Base-by-base conservation (phyloP, 2,113 vertebrate genomes). In the Taxidea taxus region DNA sequence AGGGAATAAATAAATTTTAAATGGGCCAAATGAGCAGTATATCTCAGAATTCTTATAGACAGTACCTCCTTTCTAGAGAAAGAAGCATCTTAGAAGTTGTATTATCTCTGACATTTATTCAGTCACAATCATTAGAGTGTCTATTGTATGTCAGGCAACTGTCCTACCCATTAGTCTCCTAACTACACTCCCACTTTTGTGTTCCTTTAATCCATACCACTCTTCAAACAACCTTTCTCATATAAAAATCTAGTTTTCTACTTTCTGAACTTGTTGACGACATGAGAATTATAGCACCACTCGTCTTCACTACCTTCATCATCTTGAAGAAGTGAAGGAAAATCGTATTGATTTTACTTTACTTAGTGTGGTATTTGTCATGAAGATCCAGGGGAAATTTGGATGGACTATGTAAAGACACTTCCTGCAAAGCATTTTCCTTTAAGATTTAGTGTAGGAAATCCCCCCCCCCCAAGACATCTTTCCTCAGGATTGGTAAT, bases 401-500 rank as follows among this genome's bases (percentile, higher is more conserved):
- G 31, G 51, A 92, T 80, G 37, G 23, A 66, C 93, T 86, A 4
- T 94, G 2, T 90, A 86, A n/a, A 92, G 49, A 96, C 77, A 88
- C 14, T 95, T 95, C 37, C 18, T 95, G 42, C 7, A 97, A 81
- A 93, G 54, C 9, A 94, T 93, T 20, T 72, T 11, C 31, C 25
- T 90, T 80, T 96, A 87, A 29, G 87, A 44, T 91, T 85, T 96
- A 93, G 11, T 82, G 27, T 70, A 90, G 72, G 81, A 72, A 93
- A 88, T 83, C 68, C 47, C 62, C 51, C 37, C 68, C 47, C 62
- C 51, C 37, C 62, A 86, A 93, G 47, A 80, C 39, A 75, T 88
- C 56, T 51, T 97, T 37, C 64, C 12, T 86, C 39, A 78, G 12
- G 31, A 39, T 68, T 87, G 7, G 25, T 80, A 87, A 97, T 87